A percentile compares a stretch with the other conserved stretches of the same genome.
These are phyloP conservation scores for Limnodromus scolopaceus DNA, from an alignment of 2,797 vertebrate genomes.

Conservation along the genomic window DNA sequence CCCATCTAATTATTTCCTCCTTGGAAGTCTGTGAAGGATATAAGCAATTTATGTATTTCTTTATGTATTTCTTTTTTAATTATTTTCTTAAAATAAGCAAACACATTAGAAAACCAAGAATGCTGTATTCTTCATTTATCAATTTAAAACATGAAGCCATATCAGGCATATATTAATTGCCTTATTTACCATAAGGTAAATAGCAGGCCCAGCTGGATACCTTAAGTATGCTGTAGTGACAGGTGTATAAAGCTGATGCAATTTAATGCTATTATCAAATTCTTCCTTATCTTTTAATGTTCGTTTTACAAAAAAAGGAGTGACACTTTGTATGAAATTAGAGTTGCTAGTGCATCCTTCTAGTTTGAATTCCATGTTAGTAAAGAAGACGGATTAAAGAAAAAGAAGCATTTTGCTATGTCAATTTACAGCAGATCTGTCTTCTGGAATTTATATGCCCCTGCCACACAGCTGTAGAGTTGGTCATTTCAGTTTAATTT, in stretches of 20 bases:
- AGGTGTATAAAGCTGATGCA: background rate
- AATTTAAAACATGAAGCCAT: background rate
- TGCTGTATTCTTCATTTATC: background rate
- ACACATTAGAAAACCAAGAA: background rate
- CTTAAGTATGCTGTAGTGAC: background rate
- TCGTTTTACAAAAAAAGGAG: background rate
- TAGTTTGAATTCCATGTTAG: background rate
- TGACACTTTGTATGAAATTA: background rate
- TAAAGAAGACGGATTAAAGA: background rate
- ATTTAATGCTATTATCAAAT: background rate
- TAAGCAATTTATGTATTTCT: background rate
- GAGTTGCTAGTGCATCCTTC: background rate
- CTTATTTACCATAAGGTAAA: background rate
- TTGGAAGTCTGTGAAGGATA: slow-evolving; percentile 77
- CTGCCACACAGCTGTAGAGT: background rate
- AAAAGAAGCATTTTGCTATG: background rate
- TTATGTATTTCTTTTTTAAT: background rate
- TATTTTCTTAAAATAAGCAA: background rate
- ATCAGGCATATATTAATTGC: background rate
- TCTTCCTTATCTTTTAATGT: background rate
- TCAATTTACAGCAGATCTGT: background rate
- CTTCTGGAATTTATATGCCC: background rate
- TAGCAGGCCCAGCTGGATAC: background rate
- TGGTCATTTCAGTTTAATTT: background rate
- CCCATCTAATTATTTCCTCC: slow-evolving; percentile 91